Base-by-base conservation (phyloP, 1,140 invertebrate genomes). In the Potamilus streckersoni region DNA sequence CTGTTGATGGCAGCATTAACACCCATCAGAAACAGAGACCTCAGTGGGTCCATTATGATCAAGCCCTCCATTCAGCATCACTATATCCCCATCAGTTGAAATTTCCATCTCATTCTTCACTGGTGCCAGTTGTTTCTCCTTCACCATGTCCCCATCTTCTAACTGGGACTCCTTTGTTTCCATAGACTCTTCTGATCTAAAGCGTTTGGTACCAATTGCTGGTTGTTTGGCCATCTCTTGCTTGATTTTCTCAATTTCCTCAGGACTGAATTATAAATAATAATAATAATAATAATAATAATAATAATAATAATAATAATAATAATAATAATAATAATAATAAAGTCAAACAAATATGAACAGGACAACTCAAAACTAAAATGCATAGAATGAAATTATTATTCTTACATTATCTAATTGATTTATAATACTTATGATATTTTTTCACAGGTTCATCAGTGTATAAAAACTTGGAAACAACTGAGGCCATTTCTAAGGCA, bases 211-310 rank as follows among this genome's bases (percentile, higher is more conserved):
- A 20, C 11, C 38, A 49, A 8, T 11, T 49, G 38, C 55, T 31
- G 78, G 27, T 60, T 81, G 79, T 55, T 83, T 82, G 31, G 78
- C 71, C 68, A 85, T 84, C 67, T 85, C 82, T 57, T 75, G 71
- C 56, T 79, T 71, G 63, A 84, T 79, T 60, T 79, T 82, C 58
- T 86, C 86, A 57, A 87, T 83, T 58, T 87, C 86, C 70, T 87
- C 85, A 70, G 82, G 86, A 66, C 86, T 87, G 78, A 57, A 81
- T 79, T 31, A n/a, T n/a, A n/a, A 31, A 31, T 31, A 31, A 31
- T 31, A 31, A 31, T 31, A 61, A 70, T 63, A 27, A 68, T 61
- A 49, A 66, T 38, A 60, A 49, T 55, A 55, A 71, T 65, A 60
- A 20, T 20, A 17, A 15, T 38, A 31, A 2, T 27, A 2, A 27